These are phyloP conservation scores for Albula goreensis DNA, from an alignment of 2,113 vertebrate species.

Conservation along the genomic window DNA sequence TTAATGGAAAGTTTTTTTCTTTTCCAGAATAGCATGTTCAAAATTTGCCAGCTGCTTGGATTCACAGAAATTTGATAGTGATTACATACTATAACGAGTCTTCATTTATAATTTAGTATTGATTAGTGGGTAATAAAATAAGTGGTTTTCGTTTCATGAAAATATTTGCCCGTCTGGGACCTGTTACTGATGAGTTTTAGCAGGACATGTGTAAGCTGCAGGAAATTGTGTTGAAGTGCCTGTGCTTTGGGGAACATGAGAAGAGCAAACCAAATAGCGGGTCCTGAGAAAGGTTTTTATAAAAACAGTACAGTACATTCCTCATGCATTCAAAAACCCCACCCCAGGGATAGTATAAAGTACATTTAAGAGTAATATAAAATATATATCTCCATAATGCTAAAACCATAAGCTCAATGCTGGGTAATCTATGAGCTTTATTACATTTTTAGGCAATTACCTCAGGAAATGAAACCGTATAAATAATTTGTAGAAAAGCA, in stretches of 20 bases:
- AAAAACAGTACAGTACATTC: not conserved
- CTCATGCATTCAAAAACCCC: too few relatives aligned
- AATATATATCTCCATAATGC: too few relatives aligned
- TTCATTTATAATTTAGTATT: not conserved
- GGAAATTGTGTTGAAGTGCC: not conserved
- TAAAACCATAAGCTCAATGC: too few relatives aligned
- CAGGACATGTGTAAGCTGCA: not conserved
- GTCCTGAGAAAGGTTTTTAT: not conserved
- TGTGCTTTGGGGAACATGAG: not conserved
- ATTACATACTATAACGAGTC: not conserved
- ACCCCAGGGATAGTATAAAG: too few relatives aligned
- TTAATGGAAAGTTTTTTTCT: not conserved
- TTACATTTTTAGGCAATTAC: too few relatives aligned
- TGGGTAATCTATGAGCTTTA: too few relatives aligned
- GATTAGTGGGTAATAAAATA: constrained; percentile 4
- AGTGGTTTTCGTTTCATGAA: not conserved
- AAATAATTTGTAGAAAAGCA: too few relatives aligned
- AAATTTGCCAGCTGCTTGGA: not conserved
- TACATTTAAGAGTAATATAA: too few relatives aligned
- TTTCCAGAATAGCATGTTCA: not conserved
- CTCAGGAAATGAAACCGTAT: too few relatives aligned
- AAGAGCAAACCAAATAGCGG: not conserved
- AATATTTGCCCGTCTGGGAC: too few relatives aligned
- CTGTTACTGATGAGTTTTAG: too few relatives aligned
- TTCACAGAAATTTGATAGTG: not conserved